phyloP scores from a whole-genome alignment of 2,113 vertebrate species.

The Athene noctua region DNA sequence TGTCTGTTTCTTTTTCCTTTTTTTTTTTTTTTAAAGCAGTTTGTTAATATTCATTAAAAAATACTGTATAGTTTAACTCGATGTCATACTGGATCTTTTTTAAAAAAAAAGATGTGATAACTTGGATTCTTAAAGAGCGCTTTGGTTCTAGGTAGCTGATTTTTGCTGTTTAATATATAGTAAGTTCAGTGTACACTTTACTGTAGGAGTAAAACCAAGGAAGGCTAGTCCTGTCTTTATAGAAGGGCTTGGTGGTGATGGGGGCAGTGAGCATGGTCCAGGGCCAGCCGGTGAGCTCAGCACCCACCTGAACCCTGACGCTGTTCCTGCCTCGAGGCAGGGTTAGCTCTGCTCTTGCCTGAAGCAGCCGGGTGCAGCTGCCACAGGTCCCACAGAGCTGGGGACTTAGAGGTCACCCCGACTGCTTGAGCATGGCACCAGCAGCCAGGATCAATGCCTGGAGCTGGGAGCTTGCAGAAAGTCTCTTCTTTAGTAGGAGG shows the following conservation, averaged over 20 bases:
- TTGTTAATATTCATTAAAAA: conserved; percentile 71
- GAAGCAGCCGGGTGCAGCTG: background rate
- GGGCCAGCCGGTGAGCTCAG: background rate
- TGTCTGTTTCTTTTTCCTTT: conserved; percentile 18
- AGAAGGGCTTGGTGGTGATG: background rate
- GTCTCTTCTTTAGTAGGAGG: background rate
- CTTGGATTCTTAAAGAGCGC: conserved; percentile 58
- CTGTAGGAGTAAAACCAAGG: conserved; percentile 39
- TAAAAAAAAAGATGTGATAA: conserved; percentile 19
- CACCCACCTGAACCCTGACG: background rate
- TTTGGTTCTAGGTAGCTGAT: conserved; percentile 63
- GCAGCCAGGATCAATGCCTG: background rate
- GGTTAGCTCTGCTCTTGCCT: background rate
- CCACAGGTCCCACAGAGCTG: background rate
- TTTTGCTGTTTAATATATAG: conserved; percentile 62
- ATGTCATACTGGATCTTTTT: conserved; percentile 62
- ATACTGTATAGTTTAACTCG: conserved; percentile 70
- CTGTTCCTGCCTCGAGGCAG: accelerated
- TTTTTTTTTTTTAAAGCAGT: conserved; percentile 56
- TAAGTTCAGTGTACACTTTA: conserved; percentile 56
- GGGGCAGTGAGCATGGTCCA: background rate
- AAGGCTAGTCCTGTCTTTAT: background rate
- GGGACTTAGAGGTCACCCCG: background rate
- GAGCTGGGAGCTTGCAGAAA: background rate
- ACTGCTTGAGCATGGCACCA: background rate